These are phyloP conservation scores for Channa argus DNA, from an alignment of 2,113 vertebrate genomes.

Conservation along the genomic window DNA sequence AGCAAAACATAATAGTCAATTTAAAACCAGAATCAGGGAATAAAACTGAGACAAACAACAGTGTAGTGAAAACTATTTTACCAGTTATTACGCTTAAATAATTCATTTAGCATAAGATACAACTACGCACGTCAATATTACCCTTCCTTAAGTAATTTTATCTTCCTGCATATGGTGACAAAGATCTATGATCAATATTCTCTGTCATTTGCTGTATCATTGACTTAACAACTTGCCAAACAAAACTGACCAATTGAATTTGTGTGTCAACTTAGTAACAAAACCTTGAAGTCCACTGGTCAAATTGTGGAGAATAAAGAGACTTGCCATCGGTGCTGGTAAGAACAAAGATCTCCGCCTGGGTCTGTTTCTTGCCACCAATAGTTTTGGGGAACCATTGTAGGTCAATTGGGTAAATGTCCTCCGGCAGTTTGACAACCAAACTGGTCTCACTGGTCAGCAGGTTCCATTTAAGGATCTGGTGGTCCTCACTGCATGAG, in stretches of 20 bases:
- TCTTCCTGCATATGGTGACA: too few relatives aligned
- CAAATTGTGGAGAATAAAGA: conserved; percentile 10
- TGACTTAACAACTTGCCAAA: neutral
- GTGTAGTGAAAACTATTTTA: too few relatives aligned
- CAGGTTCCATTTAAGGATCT: conserved; percentile 94
- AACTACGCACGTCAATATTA: too few relatives aligned
- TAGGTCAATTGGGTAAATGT: conserved; percentile 91
- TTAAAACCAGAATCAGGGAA: too few relatives aligned
- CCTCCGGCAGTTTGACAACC: conserved; percentile 89
- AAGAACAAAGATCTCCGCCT: conserved; percentile 91
- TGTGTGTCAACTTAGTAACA: conserved; percentile 1
- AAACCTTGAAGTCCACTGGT: neutral
- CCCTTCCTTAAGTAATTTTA: too few relatives aligned
- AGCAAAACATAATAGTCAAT: neutral
- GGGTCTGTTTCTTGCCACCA: conserved; percentile 90
- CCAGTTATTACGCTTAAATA: too few relatives aligned
- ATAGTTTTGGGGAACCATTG: conserved; percentile 94
- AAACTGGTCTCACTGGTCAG: conserved; percentile 88
- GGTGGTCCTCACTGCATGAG: conserved; percentile 96
- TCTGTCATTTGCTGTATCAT: neutral
- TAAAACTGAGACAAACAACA: too few relatives aligned
- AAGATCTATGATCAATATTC: too few relatives aligned
- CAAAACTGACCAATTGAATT: neutral
- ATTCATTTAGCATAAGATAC: too few relatives aligned
- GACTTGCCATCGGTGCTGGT: conserved; percentile 95